Evolutionary conservation across 2,113 vertebrate genomes (phyloP).

Genomic region (Lasiurus borealis): DNA sequence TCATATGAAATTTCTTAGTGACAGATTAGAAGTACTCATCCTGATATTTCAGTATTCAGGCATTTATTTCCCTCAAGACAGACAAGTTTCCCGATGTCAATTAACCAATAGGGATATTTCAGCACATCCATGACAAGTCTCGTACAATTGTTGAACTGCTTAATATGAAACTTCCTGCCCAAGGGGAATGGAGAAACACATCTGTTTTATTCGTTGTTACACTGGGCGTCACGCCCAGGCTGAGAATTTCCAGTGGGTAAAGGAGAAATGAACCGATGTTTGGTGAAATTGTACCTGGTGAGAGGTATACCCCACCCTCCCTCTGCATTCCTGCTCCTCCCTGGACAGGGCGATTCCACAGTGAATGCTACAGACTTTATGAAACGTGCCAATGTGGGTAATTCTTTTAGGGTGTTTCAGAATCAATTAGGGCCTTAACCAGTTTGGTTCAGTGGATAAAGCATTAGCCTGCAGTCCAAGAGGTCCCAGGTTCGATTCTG

Average conservation of each 20-base stretch:
- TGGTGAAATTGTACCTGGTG: constrained; percentile 70
- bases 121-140: constrained; percentile 83
- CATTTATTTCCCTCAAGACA: constrained; percentile 82
- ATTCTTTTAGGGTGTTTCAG: constrained; percentile 77
- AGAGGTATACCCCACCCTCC: constrained; percentile 79
- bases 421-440: constrained; percentile 43
- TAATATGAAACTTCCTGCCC: constrained; percentile 87
- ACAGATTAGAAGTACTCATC: constrained; percentile 77
- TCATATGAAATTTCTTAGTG: constrained; percentile 73
- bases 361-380: constrained; percentile 68
- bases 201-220: constrained; percentile 88
- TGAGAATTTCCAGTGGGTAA: constrained; percentile 86
- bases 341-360: constrained; percentile 58
- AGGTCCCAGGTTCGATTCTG: too few species aligned
- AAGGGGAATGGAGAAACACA: constrained; percentile 87
- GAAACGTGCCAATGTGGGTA: neutral
- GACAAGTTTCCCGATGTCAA: constrained; percentile 81
- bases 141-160: constrained; percentile 85
- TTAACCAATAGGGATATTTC: constrained; percentile 82
- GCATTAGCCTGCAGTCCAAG: too few species aligned
- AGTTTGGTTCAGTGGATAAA: too few species aligned
- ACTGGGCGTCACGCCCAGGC: constrained; percentile 84
- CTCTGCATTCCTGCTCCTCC: constrained; percentile 59
- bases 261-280: constrained; percentile 79
- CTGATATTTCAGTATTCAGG: constrained; percentile 80